Conservation (phyloP, 2,888 invertebrate species). For the Gasteruption jaculator region DNA sequence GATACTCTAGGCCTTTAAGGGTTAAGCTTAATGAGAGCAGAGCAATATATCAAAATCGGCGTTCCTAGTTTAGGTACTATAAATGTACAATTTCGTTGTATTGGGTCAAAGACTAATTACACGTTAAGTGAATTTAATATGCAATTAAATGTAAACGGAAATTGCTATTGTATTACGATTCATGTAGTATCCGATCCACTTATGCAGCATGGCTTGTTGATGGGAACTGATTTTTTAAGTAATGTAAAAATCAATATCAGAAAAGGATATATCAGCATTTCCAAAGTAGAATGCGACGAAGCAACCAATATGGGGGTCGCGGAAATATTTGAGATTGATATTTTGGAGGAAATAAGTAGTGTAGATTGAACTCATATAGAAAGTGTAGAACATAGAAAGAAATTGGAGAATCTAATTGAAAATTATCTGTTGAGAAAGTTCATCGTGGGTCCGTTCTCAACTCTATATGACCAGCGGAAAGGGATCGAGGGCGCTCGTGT, state of each 20-base stretch:
- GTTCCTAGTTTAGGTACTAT: constrained; percentile 1
- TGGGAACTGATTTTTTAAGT: constrained; percentile 15
- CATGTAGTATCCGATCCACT: constrained; percentile 13
- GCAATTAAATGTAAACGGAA: constrained; percentile 8
- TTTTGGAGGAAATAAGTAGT: constrained; percentile 1
- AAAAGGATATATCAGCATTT: constrained; percentile 12
- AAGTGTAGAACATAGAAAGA: neutral
- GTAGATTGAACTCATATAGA: constrained; percentile 7
- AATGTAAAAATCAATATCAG: constrained; percentile 10
- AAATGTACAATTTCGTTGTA: constrained; percentile 8
- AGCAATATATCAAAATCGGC: constrained; percentile 11
- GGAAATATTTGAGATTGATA: constrained; percentile 1
- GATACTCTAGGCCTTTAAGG: no score
- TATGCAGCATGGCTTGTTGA: constrained; percentile 11
- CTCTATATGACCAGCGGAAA: no score
- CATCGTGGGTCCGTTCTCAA: no score
- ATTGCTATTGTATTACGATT: constrained; percentile 8
- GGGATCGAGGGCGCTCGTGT: no score
- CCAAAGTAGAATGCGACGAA: neutral
- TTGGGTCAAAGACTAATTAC: constrained; percentile 8
- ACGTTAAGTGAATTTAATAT: constrained; percentile 11
- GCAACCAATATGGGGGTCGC: neutral
- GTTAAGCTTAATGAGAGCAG: constrained; percentile 14
- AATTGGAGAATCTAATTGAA: constrained; percentile 14
- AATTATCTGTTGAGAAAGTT: no score